Base-by-base conservation (phyloP, 2,888 invertebrate genomes). In the Eupeodes luniger region DNA sequence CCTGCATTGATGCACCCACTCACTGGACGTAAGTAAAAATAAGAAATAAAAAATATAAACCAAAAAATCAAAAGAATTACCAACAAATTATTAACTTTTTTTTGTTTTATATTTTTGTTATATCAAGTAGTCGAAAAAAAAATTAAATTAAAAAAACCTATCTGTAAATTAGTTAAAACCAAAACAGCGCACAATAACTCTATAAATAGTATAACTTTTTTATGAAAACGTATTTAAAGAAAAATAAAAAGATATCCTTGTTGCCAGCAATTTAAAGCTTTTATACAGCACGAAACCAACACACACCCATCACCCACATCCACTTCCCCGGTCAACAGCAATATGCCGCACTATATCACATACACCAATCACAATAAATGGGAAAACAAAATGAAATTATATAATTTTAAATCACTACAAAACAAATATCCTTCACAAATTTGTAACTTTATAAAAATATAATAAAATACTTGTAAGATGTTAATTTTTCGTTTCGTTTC, bases 1-100 rank as follows among this genome's bases (percentile, higher is more conserved):
- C 98, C 98, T 95, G 98, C 98, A 96, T 97, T 99, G 96, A 98
- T 98, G 97, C 99, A 98, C 97, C 99, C 98, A 95, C 97, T 99
- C 96, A 98, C 94, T 93, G 99, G 98, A 97, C 99, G 99, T 99
- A 98, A 99, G 99, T 98, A 97, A 96, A 93, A 82, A 89, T 89
- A 90, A 91, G 87, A 85, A 85, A 78, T 80, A 78, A 89, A 82
- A 76, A 77, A 76, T 76, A 90, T 61, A 66, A 61, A 72, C 79
- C 85, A 89, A 83, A 80, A 82, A 70, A 85, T 85, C 27, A 87
- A 81, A 90, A 89, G 81, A 40, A 40, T 40, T 1, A 40, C 5
- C 5, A 40, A 40, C 40, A 40, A 85, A 90, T 89, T 89, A 89
- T 66, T 87, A 81, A 90, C 87, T 89, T 81, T 51, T 89, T 0